phyloP scores from a whole-genome alignment of 2,797 vertebrate species.

The Neosilurus hyrtlii region DNA sequence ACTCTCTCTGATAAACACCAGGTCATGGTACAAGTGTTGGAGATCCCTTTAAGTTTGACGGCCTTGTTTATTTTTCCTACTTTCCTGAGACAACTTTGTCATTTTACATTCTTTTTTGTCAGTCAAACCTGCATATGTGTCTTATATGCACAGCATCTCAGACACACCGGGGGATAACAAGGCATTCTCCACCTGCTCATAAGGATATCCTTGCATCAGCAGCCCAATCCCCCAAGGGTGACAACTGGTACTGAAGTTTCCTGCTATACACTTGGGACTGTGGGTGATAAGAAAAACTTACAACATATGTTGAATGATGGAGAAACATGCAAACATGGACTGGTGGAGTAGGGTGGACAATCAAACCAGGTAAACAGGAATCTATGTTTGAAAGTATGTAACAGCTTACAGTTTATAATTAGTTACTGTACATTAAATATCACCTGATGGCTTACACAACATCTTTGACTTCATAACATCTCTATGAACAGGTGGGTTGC shows the following conservation, averaged over 20 bases:
- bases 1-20: slow-evolving; percentile 23
- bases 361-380: slow-evolving; percentile 17
- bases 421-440: neutral
- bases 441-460: neutral
- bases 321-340: neutral
- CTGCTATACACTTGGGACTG: neutral
- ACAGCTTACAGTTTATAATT: neutral
- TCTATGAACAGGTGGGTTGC: slow-evolving; percentile 18
- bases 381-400: neutral
- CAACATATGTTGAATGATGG: neutral
- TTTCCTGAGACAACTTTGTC: neutral
- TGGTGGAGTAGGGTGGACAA: neutral
- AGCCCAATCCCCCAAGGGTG: slow-evolving; percentile 26
- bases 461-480: slow-evolving; percentile 22
- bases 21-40: slow-evolving; percentile 13
- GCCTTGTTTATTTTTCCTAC: neutral
- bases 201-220: slow-evolving; percentile 35
- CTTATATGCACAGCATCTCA: slow-evolving; percentile 1
- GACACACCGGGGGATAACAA: slow-evolving; percentile 24
- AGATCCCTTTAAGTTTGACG: neutral
- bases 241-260: slow-evolving; percentile 33
- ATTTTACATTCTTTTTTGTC: neutral
- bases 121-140: neutral
- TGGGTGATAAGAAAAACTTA: slow-evolving; percentile 16
- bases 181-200: slow-evolving; percentile 15